Percentiles rank a stretch among this genome's conserved stretches.
phyloP scores from a whole-genome alignment of 2,888 invertebrate species.

The Neoscelio sp. region DNA sequence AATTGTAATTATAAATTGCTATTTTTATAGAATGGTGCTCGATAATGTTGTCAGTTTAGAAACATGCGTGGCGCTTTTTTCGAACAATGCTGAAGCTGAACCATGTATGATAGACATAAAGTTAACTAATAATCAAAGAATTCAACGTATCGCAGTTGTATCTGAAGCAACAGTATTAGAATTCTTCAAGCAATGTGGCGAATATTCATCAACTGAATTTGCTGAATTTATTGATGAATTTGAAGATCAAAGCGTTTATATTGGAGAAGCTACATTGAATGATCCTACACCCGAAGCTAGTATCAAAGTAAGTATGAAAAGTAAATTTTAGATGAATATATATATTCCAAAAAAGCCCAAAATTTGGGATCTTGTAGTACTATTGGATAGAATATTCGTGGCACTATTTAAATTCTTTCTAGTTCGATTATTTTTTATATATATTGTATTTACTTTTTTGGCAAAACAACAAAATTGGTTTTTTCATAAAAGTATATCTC shows the following conservation, averaged over 20 bases:
- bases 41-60: conserved; percentile 80
- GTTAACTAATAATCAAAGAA: conserved; percentile 75
- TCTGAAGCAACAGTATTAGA: conserved; percentile 83
- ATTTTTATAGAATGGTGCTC: conserved; percentile 74
- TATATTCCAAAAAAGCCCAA: no score
- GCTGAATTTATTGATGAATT: conserved; percentile 81
- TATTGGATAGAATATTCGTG: no score
- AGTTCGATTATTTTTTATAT: no score
- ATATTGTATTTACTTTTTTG: no score
- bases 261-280: conserved; percentile 76
- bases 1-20: not conserved
- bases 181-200: conserved; percentile 82
- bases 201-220: conserved; percentile 81
- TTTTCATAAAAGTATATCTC: no score
- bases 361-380: no score
- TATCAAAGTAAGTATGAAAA: conserved; percentile 76
- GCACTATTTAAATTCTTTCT: no score
- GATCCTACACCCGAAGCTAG: conserved; percentile 78
- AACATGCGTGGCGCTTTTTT: conserved; percentile 74
- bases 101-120: conserved; percentile 78
- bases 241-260: conserved; percentile 80
- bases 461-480: no score
- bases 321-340: no score
- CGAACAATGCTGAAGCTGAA: conserved; percentile 68
- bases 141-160: conserved; percentile 80